Evolutionary conservation across 2,888 invertebrate genomes (phyloP), one percentile per base, ranked within the genome.

Genomic region (Perithous albicinctus): DNA sequence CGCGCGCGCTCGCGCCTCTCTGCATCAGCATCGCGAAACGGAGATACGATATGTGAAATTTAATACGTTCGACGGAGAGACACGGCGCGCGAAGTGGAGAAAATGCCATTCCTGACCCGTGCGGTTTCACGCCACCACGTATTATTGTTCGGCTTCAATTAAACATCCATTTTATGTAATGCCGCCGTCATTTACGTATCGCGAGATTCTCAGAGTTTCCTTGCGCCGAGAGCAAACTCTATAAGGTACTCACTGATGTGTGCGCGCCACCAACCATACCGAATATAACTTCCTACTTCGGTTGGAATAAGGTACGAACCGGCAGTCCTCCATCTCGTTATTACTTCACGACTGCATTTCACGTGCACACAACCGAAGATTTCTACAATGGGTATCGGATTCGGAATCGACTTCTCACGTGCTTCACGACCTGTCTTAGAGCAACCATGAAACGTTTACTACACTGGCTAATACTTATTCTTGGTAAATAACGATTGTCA

Each of bases 61-160:
- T 89, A 89, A 90, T 90, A 90, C 88, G 88, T 89, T 89, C 87
- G 89, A 88, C 87, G 87, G 82, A 87, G 80, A 85, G 85, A 85
- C 85, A 70, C 61, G 59, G 78, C 56, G 78, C 80, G 67, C 79
- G 82, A 82, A n/a, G n/a, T n/a, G 78, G 67, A 73, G 85, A 86
- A 86, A 90, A 91, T 90, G 88, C 88, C 89, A 89, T 91, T 91
- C 88, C 90, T 89, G 89, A 78, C 86, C 89, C 87, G 88, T 88
- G 88, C 84, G 87, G 86, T 90, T 89, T 86, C 87, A 86, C 89
- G 86, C 89, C 89, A n/a, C 89, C 87, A 88, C 89, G 88, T 89
- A 90, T 92, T 91, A 91, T 91, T 92, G 88, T 91, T 91, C 88
- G 87, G 87, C 90, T 91, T 92, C 91, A 91, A 91, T 91, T 91